Conservation (phyloP, 2,113 vertebrate species). For the Pangasianodon gigas region DNA sequence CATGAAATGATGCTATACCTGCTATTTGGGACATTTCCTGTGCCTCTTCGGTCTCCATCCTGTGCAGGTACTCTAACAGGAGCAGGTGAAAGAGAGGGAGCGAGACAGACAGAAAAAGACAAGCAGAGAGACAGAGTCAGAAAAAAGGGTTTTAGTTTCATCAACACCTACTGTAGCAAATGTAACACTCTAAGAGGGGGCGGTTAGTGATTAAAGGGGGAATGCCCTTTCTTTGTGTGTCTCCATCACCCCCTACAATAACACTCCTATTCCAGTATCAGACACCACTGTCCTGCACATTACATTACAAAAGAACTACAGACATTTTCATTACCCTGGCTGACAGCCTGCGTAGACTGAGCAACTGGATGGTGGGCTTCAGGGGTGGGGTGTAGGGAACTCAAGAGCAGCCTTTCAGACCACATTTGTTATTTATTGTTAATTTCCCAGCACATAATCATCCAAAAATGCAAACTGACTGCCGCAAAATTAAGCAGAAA, state of each 20-base stretch:
- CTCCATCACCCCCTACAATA: slow-evolving; percentile 74
- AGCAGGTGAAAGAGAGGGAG: slow-evolving; percentile 57
- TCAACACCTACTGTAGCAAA: slow-evolving; percentile 68
- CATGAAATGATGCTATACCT: slow-evolving; percentile 76
- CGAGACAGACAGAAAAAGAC: slow-evolving; percentile 27
- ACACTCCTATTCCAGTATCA: slow-evolving; percentile 79
- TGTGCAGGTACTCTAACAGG: slow-evolving; percentile 86
- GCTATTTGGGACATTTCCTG: slow-evolving; percentile 97
- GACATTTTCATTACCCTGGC: slow-evolving; percentile 93
- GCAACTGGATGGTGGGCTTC: slow-evolving; percentile 55
- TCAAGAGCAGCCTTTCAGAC: slow-evolving; percentile 73
- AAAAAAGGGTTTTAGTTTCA: slow-evolving; percentile 70
- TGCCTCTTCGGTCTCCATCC: slow-evolving; percentile 95
- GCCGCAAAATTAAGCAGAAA: slow-evolving; percentile 99
- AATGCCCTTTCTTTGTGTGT: slow-evolving; percentile 74
- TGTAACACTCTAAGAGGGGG: slow-evolving; percentile 64
- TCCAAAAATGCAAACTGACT: slow-evolving; percentile 99
- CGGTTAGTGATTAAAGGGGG: slow-evolving; percentile 62
- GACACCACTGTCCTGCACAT: slow-evolving; percentile 87
- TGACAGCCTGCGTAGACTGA: slow-evolving; percentile 59
- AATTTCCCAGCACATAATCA: slow-evolving; percentile 99
- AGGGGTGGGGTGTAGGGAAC: slow-evolving; percentile 59
- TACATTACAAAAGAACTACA: slow-evolving; percentile 95
- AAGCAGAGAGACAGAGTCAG: slow-evolving; percentile 42
- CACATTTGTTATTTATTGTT: slow-evolving; percentile 99